Evolutionary conservation across 2,113 vertebrate species (phyloP).

Genomic region (Macaca nemestrina): DNA sequence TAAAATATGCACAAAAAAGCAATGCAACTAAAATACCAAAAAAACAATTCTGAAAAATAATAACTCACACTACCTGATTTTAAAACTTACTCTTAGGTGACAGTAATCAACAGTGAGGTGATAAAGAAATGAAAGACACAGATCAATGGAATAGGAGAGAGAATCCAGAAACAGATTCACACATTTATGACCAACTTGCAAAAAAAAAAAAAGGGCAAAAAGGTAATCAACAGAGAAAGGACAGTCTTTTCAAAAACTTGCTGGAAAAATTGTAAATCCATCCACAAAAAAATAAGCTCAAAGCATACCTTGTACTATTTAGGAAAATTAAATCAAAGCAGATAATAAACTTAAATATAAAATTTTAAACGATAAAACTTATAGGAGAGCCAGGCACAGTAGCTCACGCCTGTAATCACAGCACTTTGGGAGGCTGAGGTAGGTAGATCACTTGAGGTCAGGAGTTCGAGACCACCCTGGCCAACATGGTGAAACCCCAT

Average conservation of each 20-base stretch:
- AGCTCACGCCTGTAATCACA: too few species aligned
- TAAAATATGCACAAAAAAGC: background rate
- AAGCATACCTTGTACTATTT: background rate
- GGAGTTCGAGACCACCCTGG: too few species aligned
- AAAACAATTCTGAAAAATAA: slow-evolving; percentile 1
- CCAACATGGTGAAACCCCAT: too few species aligned
- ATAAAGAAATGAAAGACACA: background rate
- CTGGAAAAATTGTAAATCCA: background rate
- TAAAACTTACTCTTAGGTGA: background rate
- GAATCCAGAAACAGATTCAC: background rate
- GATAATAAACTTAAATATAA: background rate
- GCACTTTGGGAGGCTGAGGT: too few species aligned
- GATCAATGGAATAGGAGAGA: background rate
- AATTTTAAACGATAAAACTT: background rate
- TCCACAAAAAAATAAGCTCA: background rate
- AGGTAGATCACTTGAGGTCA: too few species aligned
- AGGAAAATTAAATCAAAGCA: background rate
- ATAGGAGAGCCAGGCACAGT: background rate
- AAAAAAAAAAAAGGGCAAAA: background rate
- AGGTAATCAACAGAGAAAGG: background rate
- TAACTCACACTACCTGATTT: background rate
- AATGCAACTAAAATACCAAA: background rate
- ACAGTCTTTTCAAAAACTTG: background rate
- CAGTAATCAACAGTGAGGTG: background rate
- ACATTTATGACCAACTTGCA: background rate